Evolutionary conservation across 2,797 vertebrate species (phyloP).

Genomic region (Sebastes diploproa): DNA sequence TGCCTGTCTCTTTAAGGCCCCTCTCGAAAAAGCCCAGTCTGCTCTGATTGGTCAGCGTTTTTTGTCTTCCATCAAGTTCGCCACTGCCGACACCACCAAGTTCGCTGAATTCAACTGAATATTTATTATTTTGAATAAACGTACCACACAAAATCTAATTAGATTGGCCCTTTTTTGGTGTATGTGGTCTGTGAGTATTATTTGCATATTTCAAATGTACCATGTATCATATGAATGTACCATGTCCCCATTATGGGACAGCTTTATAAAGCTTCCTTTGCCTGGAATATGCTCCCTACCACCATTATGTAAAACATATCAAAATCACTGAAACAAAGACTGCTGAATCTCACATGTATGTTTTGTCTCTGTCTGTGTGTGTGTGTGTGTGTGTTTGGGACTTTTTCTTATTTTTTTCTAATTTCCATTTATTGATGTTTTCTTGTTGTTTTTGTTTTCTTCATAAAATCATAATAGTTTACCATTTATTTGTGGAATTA

Average conservation of each 20-base stretch:
- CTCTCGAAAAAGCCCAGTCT: neutral
- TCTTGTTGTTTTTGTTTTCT: neutral
- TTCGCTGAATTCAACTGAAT: neutral
- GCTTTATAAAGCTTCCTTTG: neutral
- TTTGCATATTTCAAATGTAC: neutral
- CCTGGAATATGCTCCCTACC: neutral
- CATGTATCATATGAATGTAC: too few species aligned
- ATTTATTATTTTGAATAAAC: neutral
- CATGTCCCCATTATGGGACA: neutral
- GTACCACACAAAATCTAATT: neutral
- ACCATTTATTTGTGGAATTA: neutral
- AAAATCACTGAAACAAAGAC: neutral
- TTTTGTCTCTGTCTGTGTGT: too few species aligned
- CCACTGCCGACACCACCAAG: too few species aligned
- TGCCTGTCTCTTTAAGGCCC: neutral
- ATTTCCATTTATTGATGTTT: neutral
- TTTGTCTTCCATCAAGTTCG: too few species aligned
- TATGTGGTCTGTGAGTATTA: neutral
- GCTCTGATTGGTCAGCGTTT: neutral
- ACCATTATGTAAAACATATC: neutral
- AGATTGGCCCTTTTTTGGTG: neutral
- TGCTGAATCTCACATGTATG: neutral
- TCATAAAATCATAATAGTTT: neutral
- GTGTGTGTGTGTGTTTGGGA: too few species aligned
- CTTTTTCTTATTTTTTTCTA: too few species aligned